These are phyloP conservation scores for Gallinago paraguaiae DNA, from an alignment of 2,113 vertebrate genomes.

Conservation along the genomic window DNA sequence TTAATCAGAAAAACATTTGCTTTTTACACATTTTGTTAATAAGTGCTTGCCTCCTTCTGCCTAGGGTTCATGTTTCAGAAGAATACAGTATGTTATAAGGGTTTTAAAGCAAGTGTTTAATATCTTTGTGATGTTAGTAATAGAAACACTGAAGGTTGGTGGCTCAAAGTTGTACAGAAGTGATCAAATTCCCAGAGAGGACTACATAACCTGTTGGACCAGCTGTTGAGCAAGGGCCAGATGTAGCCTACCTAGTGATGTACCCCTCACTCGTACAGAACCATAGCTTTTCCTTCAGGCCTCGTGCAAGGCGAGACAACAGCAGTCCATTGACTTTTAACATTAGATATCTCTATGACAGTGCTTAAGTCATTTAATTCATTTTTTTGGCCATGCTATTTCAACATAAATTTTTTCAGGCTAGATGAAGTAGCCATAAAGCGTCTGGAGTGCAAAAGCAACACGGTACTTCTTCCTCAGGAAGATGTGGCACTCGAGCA, in stretches of 20 bases:
- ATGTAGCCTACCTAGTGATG: background rate
- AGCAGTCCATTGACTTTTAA: background rate
- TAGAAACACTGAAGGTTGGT: background rate
- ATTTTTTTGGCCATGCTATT: background rate
- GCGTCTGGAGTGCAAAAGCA: background rate
- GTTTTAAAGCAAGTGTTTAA: background rate
- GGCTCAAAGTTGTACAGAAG: background rate
- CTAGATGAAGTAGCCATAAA: rapidly evolving
- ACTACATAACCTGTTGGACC: background rate
- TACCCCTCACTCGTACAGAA: rapidly evolving
- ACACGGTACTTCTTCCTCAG: rapidly evolving
- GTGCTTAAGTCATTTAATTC: background rate
- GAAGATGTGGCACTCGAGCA: background rate
- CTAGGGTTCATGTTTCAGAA: background rate
- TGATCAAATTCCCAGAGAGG: background rate
- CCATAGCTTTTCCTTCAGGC: background rate
- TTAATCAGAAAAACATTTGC: background rate
- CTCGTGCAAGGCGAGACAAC: background rate
- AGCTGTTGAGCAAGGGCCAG: background rate
- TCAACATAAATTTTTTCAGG: background rate
- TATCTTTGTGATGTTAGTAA: background rate
- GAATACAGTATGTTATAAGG: background rate
- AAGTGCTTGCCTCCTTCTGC: background rate
- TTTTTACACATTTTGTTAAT: background rate
- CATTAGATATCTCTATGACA: background rate